phyloP scores from a whole-genome alignment of 2,113 vertebrate species.

The Bubo scandiacus region DNA sequence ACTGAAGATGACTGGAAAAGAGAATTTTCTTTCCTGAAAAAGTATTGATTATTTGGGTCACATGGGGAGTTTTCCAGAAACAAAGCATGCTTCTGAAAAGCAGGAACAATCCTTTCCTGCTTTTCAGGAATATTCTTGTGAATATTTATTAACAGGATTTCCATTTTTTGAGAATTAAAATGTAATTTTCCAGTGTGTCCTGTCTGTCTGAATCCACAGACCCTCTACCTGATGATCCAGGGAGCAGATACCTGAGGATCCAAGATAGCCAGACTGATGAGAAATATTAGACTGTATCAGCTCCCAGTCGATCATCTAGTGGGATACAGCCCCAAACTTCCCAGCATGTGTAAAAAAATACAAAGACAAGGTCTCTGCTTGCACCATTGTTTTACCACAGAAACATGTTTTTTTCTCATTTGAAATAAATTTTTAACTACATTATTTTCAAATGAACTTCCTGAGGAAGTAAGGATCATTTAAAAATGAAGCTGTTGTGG shows the following conservation, averaged over 20 bases:
- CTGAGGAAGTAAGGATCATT: conserved; percentile 1
- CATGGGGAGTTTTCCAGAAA: not conserved
- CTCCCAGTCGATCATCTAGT: not conserved
- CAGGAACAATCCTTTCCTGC: not conserved
- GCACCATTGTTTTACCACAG: not conserved
- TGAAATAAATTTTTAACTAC: not conserved
- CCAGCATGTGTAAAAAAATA: not conserved
- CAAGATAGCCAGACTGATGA: not conserved
- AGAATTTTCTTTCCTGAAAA: not conserved
- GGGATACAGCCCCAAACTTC: not conserved
- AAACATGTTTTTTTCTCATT: conserved; percentile 2
- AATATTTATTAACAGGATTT: not conserved
- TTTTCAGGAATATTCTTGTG: too few relatives aligned
- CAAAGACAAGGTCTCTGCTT: not conserved
- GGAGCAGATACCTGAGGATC: not conserved
- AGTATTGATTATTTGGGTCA: not conserved
- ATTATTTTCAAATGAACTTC: not conserved
- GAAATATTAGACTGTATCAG: not conserved
- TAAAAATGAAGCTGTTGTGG: not conserved
- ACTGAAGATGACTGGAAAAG: not conserved
- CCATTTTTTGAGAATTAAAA: not conserved
- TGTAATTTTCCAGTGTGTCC: not conserved
- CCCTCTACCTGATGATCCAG: not conserved
- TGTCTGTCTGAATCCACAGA: not conserved
- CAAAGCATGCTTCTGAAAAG: not conserved